These are phyloP conservation scores for Caenorhabditis wallacei DNA, from an alignment of 2,888 invertebrate genomes.

Conservation along the genomic window DNA sequence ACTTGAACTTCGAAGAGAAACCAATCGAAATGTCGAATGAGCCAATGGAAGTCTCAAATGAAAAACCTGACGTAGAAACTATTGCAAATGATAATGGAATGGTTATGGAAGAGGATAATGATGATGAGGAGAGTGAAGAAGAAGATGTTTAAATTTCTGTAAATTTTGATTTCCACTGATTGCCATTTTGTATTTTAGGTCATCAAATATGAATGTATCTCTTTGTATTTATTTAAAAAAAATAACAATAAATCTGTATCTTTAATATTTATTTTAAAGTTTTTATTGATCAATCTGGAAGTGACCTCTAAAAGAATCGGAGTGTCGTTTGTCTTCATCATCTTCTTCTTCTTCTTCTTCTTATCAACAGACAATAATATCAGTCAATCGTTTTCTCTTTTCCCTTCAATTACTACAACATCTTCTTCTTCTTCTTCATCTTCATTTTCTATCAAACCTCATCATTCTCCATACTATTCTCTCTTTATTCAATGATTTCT, in stretches of 20 bases:
- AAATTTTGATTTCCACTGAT: neutral
- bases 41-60: constrained; percentile 4
- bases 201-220: neutral
- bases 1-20: neutral
- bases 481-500: constrained; percentile 11
- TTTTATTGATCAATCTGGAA: no score
- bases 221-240: neutral
- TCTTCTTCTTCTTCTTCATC: constrained; percentile 2
- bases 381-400: constrained; percentile 5
- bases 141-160: neutral
- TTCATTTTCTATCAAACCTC: neutral
- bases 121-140: neutral
- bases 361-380: neutral
- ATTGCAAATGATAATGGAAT: neutral
- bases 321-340: constrained; percentile 7
- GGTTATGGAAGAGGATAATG: neutral
- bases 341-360: neutral
- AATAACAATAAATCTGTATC: neutral
- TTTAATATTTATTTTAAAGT: no score
- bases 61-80: neutral
- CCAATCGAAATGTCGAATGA: neutral
- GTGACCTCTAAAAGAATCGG: neutral
- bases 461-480: neutral
- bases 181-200: neutral
- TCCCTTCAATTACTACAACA: constrained; percentile 23